Conservation (phyloP, 2,797 vertebrate genomes). For the Mareca strepera region DNA sequence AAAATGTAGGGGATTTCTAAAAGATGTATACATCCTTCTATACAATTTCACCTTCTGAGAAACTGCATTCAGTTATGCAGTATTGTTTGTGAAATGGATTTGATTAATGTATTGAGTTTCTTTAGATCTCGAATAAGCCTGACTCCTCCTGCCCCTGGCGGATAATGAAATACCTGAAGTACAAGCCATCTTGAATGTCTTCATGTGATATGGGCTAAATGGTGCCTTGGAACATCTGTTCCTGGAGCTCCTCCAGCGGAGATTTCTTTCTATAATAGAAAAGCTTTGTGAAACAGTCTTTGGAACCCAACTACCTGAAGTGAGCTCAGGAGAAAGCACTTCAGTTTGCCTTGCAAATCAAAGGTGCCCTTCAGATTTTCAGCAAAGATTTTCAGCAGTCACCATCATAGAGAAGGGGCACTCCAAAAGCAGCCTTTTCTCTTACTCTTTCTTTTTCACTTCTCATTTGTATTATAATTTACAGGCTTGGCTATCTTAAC, state of each 20-base stretch:
- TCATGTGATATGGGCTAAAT: background rate
- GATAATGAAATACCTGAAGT: background rate
- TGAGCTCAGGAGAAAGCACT: background rate
- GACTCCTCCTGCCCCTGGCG: background rate
- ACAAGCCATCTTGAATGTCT: background rate
- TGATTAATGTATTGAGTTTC: background rate
- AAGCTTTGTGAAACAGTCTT: conserved; percentile 10
- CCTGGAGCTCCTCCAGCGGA: background rate
- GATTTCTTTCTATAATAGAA: conserved; percentile 13
- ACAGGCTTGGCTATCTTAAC: background rate
- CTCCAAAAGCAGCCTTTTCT: background rate
- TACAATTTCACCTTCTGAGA: background rate
- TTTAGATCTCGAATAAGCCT: background rate
- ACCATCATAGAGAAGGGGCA: background rate
- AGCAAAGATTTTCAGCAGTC: background rate
- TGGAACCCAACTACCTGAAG: background rate
- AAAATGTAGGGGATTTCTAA: background rate
- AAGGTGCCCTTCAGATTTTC: background rate
- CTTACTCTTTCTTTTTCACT: background rate
- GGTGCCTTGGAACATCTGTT: conserved; percentile 1
- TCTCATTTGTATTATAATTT: background rate
- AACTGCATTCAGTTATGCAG: background rate
- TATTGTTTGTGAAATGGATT: background rate
- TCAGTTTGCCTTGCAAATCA: background rate
- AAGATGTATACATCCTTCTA: background rate